A percentile compares a stretch with the other conserved stretches of the same genome.
These are phyloP conservation scores for Xenopus petersii DNA, from an alignment of 2,797 vertebrate genomes.

Conservation along the genomic window DNA sequence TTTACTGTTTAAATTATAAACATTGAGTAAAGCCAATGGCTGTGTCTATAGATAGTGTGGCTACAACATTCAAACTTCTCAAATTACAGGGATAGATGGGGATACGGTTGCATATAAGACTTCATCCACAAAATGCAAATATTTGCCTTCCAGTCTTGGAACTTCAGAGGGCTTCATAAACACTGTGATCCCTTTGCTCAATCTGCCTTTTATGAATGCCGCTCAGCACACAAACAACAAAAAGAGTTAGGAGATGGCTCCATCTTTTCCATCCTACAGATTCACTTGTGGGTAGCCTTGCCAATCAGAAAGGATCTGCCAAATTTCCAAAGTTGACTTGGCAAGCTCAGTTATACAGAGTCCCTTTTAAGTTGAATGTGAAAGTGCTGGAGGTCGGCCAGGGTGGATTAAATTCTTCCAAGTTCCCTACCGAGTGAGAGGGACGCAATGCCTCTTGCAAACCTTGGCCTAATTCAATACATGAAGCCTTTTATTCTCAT, in stretches of 20 bases:
- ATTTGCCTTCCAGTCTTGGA: conserved; percentile 9
- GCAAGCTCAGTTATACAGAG: conserved; percentile 36
- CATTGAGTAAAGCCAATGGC: not conserved
- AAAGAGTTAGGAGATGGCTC: conserved; percentile 11
- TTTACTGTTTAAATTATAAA: not conserved
- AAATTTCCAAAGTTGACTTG: conserved; percentile 48
- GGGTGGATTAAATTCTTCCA: conserved; percentile 37
- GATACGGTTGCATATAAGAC: not conserved
- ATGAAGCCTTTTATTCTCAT: conserved; percentile 2
- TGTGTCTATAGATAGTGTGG: not conserved
- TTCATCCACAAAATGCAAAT: conserved; percentile 13
- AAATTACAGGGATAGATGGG: not conserved
- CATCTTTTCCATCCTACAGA: conserved; percentile 25
- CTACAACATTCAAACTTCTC: not conserved
- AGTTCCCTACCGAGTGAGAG: conserved; percentile 35
- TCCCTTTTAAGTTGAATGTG: conserved; percentile 41
- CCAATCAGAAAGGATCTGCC: conserved; percentile 29
- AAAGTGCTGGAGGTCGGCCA: conserved; percentile 36
- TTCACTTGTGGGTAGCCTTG: conserved; percentile 29
- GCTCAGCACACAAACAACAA: conserved; percentile 3
- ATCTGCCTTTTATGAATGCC: conserved; percentile 11
- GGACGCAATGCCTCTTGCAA: conserved; percentile 8
- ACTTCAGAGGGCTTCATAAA: conserved; percentile 10
- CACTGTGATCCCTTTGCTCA: conserved; percentile 14
- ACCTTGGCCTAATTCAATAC: conserved; percentile 36